These are phyloP conservation scores for Cataglyphis hispanica DNA, from an alignment of 1,140 invertebrate genomes.

Conservation along the genomic window DNA sequence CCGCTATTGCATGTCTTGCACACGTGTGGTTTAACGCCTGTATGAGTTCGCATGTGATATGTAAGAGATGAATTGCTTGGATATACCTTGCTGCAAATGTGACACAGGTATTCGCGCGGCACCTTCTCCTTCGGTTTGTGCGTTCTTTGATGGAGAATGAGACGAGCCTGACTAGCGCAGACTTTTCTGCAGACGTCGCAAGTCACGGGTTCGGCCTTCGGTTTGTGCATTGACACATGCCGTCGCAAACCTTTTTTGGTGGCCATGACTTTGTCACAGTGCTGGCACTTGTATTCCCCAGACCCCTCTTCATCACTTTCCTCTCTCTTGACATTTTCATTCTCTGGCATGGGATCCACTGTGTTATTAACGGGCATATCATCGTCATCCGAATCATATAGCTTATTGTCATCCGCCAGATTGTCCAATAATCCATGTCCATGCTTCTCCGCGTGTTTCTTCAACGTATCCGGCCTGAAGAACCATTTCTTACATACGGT, in stretches of 20 bases:
- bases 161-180: slow-evolving; percentile 84
- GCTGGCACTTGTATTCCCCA: slow-evolving; percentile 83
- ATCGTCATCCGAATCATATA: slow-evolving; percentile 80
- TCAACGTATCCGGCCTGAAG: slow-evolving; percentile 84
- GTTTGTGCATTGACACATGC: slow-evolving; percentile 85
- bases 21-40: slow-evolving; percentile 85
- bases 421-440: slow-evolving; percentile 83
- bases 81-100: slow-evolving; percentile 86
- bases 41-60: slow-evolving; percentile 86
- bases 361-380: slow-evolving; percentile 71
- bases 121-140: slow-evolving; percentile 85
- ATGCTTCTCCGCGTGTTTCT: slow-evolving; percentile 83
- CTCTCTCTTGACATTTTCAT: slow-evolving; percentile 77
- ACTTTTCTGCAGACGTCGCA: slow-evolving; percentile 85
- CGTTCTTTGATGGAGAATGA: slow-evolving; percentile 83
- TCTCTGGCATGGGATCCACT: slow-evolving; percentile 71
- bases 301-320: slow-evolving; percentile 79
- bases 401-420: slow-evolving; percentile 80
- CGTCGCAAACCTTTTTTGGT: slow-evolving; percentile 84
- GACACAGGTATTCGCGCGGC: slow-evolving; percentile 85
- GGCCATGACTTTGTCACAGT: slow-evolving; percentile 83
- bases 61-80: slow-evolving; percentile 86
- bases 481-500: slow-evolving; percentile 86
- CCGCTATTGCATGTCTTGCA: slow-evolving; percentile 86
- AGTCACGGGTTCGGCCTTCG: slow-evolving; percentile 84